Conservation (phyloP, 2,113 vertebrate species). For the Ceyx margarethae region DNA sequence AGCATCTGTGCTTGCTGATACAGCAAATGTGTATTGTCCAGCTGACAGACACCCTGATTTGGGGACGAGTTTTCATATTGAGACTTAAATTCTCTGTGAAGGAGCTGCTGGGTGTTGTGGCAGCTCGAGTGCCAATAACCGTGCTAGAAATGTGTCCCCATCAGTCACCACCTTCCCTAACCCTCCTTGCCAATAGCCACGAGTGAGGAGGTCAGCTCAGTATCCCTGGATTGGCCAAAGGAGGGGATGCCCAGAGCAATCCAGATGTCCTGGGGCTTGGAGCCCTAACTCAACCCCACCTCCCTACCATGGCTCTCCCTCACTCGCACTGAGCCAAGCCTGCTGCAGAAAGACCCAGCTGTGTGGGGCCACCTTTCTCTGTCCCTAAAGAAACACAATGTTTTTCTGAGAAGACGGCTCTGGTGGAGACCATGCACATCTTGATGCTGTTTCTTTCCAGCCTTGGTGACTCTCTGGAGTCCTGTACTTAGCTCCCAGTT, state of each 20-base stretch:
- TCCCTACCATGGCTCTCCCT: background rate
- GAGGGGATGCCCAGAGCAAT: background rate
- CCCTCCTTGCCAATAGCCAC: background rate
- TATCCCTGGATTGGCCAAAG: background rate
- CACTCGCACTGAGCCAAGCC: background rate
- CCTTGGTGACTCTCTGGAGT: background rate
- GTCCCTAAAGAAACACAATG: background rate
- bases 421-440: fast-evolving
- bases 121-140: background rate
- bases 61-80: background rate
- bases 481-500: background rate
- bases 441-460: background rate
- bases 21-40: background rate
- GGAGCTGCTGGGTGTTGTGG: background rate
- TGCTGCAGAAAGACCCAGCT: background rate
- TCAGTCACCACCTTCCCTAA: background rate
- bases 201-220: fast-evolving
- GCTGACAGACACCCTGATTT: background rate
- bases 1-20: background rate
- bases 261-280: background rate
- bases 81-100: background rate
- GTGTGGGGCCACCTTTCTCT: background rate
- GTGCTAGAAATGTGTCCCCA: background rate
- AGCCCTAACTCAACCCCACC: background rate
- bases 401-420: background rate